Evolutionary conservation across 2,888 invertebrate genomes (phyloP).

Genomic region (Aspidiotus rigidus): DNA sequence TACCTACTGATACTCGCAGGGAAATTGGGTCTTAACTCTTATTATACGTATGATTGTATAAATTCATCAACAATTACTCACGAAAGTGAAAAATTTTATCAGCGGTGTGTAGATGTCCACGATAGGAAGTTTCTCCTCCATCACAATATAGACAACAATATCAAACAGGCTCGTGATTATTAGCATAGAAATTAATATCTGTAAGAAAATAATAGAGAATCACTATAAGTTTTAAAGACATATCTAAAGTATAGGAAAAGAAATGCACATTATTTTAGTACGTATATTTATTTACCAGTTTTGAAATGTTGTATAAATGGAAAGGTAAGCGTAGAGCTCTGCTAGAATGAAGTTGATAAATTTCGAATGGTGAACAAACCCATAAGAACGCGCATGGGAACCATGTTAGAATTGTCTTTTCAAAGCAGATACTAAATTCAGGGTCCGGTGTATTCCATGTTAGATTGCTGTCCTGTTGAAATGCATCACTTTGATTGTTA

Average conservation of each 20-base stretch:
- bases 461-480: conserved; percentile 60
- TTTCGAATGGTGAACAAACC: conserved; percentile 63
- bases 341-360: conserved; percentile 65
- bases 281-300: conserved; percentile 47
- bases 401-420: conserved; percentile 84
- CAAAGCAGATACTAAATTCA: conserved; percentile 81
- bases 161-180: conserved; percentile 60
- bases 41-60: too few relatives aligned
- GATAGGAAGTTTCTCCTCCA: conserved; percentile 40
- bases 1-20: too few relatives aligned
- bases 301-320: conserved; percentile 61
- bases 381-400: conserved; percentile 76
- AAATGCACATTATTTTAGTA: too few relatives aligned
- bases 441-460: conserved; percentile 80
- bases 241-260: too few relatives aligned
- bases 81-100: conserved; percentile 68
- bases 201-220: not conserved
- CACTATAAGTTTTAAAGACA: too few relatives aligned
- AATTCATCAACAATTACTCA: conserved; percentile 50
- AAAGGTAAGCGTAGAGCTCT: conserved; percentile 65
- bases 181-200: conserved; percentile 51
- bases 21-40: too few relatives aligned
- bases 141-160: conserved; percentile 44
- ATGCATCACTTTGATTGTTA: too few relatives aligned
- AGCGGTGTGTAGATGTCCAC: conserved; percentile 70